Conservation (phyloP, 2,888 invertebrate species). For the Tipula confusa region DNA sequence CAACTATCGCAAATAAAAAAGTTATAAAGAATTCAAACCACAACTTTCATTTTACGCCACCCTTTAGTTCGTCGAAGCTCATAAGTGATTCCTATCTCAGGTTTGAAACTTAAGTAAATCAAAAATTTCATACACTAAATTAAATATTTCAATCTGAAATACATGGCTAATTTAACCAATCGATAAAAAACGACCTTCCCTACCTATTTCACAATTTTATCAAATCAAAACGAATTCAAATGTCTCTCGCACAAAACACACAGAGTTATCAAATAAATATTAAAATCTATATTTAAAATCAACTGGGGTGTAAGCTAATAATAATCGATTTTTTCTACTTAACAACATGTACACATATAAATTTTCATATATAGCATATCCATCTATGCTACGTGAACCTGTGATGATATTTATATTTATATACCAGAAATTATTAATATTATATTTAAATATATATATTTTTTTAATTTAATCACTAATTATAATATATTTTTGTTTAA, state of each 20-base stretch:
- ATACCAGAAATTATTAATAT: not conserved
- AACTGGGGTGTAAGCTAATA: not conserved
- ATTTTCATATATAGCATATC: not conserved
- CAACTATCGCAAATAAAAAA: no score
- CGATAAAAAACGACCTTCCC: not conserved
- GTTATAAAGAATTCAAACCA: no score
- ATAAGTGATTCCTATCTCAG: no score
- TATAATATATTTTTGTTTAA: not conserved
- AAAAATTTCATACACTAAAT: no score
- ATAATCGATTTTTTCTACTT: not conserved
- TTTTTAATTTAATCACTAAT: not conserved
- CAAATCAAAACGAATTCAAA: not conserved
- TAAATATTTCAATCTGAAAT: not conserved
- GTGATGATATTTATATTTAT: not conserved
- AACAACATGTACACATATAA: not conserved
- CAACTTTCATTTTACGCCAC: no score
- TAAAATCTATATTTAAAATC: constrained; percentile 25
- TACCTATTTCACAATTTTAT: not conserved
- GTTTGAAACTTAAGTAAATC: no score
- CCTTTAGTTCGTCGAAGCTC: no score
- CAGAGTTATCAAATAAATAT: constrained; percentile 3
- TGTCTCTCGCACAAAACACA: not conserved
- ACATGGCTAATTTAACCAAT: not conserved
- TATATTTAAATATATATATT: not conserved
- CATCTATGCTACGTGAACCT: not conserved